Conservation (phyloP, 2,113 vertebrate species). For the Bubo scandiacus region DNA sequence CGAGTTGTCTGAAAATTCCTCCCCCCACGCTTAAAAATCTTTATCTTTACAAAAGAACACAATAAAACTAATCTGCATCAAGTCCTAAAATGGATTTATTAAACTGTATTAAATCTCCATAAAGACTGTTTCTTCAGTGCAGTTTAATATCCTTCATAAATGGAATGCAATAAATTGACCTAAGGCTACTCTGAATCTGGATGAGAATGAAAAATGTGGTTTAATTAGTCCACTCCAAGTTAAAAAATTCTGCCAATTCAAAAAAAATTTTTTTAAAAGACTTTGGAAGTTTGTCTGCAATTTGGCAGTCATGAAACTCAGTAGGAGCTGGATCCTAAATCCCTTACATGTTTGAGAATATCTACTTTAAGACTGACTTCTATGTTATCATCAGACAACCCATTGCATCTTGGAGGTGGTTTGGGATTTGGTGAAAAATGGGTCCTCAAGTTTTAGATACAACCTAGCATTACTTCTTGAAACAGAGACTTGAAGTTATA, state of each 20-base stretch:
- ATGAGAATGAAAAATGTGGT: neutral
- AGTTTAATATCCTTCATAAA: neutral
- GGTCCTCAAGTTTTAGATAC: neutral
- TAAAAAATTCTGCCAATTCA: neutral
- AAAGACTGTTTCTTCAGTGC: neutral
- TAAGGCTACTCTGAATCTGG: neutral
- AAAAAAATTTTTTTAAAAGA: neutral
- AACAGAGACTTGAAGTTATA: neutral
- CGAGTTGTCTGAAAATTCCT: neutral
- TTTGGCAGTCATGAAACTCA: neutral
- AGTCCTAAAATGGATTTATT: slow-evolving; percentile 5
- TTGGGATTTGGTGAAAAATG: neutral
- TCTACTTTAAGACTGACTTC: neutral
- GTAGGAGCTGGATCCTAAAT: neutral
- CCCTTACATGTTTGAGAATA: neutral
- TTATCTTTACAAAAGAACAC: neutral
- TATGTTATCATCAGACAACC: neutral
- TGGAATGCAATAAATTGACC: neutral
- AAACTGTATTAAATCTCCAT: neutral
- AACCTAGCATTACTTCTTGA: neutral
- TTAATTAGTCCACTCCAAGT: neutral
- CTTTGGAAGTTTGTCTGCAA: neutral
- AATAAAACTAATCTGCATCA: neutral
- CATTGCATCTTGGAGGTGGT: neutral
- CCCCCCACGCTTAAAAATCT: neutral